These are phyloP conservation scores for Bursaphelenchus mucronatus DNA, from an alignment of 1,140 invertebrate species.

Conservation along the genomic window DNA sequence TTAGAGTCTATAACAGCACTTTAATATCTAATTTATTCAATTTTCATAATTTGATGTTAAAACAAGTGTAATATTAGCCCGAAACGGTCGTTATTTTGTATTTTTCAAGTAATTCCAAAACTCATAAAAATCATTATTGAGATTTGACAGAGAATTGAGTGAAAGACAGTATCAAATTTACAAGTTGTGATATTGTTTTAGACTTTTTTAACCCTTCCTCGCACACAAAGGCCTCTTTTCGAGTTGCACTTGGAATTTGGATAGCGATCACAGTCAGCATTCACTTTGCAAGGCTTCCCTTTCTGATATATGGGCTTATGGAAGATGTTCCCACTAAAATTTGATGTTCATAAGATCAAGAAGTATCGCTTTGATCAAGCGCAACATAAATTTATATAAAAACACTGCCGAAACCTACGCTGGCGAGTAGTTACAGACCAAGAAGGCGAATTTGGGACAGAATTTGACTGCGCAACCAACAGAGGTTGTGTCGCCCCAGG, in stretches of 20 bases:
- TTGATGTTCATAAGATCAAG: neutral
- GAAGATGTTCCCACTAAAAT: conserved; percentile 18
- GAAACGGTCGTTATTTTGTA: too few relatives aligned
- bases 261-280: conserved; percentile 13
- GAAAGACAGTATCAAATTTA: too few relatives aligned
- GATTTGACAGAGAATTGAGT: too few relatives aligned
- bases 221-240: conserved; percentile 11
- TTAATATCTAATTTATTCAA: too few relatives aligned
- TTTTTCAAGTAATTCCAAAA: too few relatives aligned
- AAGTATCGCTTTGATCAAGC: too few relatives aligned
- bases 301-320: conserved; percentile 6
- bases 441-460: conserved; percentile 1
- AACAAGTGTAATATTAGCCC: too few relatives aligned
- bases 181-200: too few relatives aligned
- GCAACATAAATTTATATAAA: neutral
- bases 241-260: conserved; percentile 5
- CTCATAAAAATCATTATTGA: too few relatives aligned
- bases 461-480: conserved; percentile 12
- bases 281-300: conserved; percentile 8
- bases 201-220: neutral
- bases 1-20: conserved; percentile 18
- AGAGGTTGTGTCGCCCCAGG: conserved; percentile 13
- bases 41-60: too few relatives aligned
- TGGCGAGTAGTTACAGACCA: conserved; percentile 17
- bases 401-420: neutral